Conservation (phyloP, 2,888 invertebrate species). For the Ornithoptera alexandrae region DNA sequence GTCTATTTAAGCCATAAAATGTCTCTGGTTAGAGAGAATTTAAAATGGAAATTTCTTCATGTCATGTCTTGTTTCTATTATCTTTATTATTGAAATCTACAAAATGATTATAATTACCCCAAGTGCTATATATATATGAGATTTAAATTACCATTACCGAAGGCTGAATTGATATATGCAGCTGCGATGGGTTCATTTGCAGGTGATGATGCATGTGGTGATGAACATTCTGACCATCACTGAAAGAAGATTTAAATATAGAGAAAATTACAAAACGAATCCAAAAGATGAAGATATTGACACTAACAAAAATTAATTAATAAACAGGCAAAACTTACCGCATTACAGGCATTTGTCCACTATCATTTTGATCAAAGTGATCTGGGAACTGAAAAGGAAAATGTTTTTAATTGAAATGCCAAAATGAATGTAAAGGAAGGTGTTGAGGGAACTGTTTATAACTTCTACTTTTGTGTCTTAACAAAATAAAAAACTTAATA, state of each 20-base stretch:
- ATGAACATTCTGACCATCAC: conserved; percentile 84
- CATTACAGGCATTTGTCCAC: conserved; percentile 47
- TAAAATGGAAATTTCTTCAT: too few species aligned
- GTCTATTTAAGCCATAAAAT: too few species aligned
- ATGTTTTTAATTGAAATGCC: too few species aligned
- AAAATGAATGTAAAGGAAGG: too few species aligned
- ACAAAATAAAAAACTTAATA: neutral
- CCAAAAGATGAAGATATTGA: neutral
- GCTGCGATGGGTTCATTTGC: conserved; percentile 75
- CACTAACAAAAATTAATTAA: neutral
- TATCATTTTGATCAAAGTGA: conserved; percentile 57
- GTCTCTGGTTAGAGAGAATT: too few species aligned
- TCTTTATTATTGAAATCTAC: too few species aligned
- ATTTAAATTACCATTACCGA: conserved; percentile 52
- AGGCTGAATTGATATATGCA: conserved; percentile 81
- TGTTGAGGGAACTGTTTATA: too few species aligned
- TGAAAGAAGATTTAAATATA: conserved; percentile 44
- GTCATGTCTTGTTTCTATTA: too few species aligned
- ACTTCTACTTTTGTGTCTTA: neutral
- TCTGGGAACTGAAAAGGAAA: conserved; percentile 56
- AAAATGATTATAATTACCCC: neutral
- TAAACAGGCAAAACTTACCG: conserved; percentile 47
- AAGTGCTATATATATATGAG: neutral
- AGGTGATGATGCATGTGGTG: conserved; percentile 89
- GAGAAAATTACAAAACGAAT: neutral